Base-by-base conservation (phyloP, 2,888 invertebrate species). In the Copidosoma aretas region DNA sequence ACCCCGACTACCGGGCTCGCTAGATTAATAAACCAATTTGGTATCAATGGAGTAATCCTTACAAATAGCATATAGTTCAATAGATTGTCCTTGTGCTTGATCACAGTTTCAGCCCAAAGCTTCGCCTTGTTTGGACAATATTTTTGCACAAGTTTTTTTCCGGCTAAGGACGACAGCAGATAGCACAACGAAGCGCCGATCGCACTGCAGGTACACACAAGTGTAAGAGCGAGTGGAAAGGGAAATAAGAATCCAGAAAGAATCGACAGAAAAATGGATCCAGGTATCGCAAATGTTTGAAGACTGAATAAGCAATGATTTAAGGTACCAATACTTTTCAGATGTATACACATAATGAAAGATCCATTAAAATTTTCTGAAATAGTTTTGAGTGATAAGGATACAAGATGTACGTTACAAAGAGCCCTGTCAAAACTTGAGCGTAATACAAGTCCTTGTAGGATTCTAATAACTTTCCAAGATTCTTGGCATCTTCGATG, bases 251-350 rank as follows among this genome's bases (percentile, higher is more conserved):
- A 99, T 73, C 99, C 99, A 72, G 97, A 95, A 63, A 99, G 87
- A 77, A 99, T 97, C 73, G 98, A 98, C 64, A 99, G 87, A 82
- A 98, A 99, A 81, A 99, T 91, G 19, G 98, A 98, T 74, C 99
- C 99, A 72, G 99, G 99, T 86, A 99, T 99, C 79, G 98, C 98
- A 87, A 99, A 99, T 72, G 98, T 96, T 89, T 99, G 99, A 81
- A 99, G 89, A 85, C 96, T 97, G 86, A 1, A 24, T 14, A 24
- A 52, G 8, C 14, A 24, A 61, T 22, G 24, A 32, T 32, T 68
- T 71, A 73, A 74, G 71, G 70, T 72, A 70, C 66, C n/a, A 66
- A 66, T 56, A 22, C 14, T n/a, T 49, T 53, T 19, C 12, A 19
- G 3, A 19, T n/a, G n/a, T n/a, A n/a, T n/a, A n/a, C n/a, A 49